phyloP scores from a whole-genome alignment of 2,888 invertebrate species.

The Penaeus monodon region DNA sequence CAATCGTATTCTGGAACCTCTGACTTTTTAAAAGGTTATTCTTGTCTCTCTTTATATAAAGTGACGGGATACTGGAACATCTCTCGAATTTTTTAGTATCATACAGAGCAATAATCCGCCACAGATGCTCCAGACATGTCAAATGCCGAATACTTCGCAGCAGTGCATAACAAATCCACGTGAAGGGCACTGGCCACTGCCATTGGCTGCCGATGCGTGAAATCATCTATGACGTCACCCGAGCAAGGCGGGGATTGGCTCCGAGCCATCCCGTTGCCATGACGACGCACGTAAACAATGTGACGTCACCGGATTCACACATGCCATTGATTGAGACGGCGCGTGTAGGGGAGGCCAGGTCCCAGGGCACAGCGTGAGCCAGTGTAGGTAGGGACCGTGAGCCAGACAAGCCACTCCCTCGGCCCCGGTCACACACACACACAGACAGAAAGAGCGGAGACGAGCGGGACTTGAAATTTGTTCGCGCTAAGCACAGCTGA shows the following conservation, averaged over 20 bases:
- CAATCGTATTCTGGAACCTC: too few species aligned
- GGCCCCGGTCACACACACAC: not conserved
- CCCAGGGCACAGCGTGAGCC: slow-evolving; percentile 9
- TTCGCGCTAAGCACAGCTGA: not conserved
- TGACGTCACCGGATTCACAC: slow-evolving; percentile 53
- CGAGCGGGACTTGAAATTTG: not conserved
- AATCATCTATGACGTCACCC: slow-evolving; percentile 34
- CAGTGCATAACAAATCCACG: slow-evolving; percentile 44
- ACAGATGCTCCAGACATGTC: too few species aligned
- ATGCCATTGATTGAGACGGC: slow-evolving; percentile 56
- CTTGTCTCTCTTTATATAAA: too few species aligned
- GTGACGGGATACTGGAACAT: too few species aligned
- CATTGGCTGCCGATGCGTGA: slow-evolving; percentile 16
- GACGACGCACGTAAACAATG: slow-evolving; percentile 54
- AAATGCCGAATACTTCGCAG: not conserved
- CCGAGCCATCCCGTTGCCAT: slow-evolving; percentile 46
- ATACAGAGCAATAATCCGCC: too few species aligned
- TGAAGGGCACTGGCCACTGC: not conserved
- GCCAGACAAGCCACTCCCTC: slow-evolving; percentile 10
- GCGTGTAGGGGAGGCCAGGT: slow-evolving; percentile 27
- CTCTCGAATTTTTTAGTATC: too few species aligned
- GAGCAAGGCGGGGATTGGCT: slow-evolving; percentile 15
- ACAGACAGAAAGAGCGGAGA: not conserved
- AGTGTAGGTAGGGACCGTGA: slow-evolving; percentile 42
- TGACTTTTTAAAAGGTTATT: too few species aligned